A percentile compares a stretch with the other conserved stretches of the same genome.
Conservation (phyloP, 2,797 vertebrate genomes). For the Tenualosa thibaudeaui region DNA sequence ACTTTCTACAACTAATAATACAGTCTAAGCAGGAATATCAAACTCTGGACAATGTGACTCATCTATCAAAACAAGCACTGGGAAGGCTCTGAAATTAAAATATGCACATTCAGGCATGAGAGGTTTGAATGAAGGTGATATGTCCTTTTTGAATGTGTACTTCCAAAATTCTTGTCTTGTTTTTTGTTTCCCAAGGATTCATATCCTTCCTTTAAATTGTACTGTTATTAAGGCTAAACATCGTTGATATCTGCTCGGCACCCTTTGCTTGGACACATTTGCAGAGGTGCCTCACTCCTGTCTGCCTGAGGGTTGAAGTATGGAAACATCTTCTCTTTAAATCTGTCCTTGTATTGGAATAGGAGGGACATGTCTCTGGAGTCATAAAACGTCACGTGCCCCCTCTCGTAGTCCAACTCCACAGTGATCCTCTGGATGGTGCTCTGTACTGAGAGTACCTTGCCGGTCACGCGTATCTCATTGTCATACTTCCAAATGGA, state of each 20-base stretch:
- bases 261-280: neutral
- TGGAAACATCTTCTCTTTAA: constrained; percentile 47
- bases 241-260: neutral
- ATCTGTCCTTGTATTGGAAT: constrained; percentile 40
- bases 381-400: constrained; percentile 49
- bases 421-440: constrained; percentile 45
- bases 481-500: neutral
- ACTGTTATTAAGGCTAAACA: neutral
- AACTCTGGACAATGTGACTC: too few relatives aligned
- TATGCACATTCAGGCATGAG: too few relatives aligned
- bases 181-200: too few relatives aligned
- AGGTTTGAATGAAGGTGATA: too few relatives aligned
- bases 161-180: too few relatives aligned
- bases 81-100: too few relatives aligned
- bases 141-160: too few relatives aligned
- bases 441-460: constrained; percentile 30
- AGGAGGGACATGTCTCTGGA: constrained; percentile 40
- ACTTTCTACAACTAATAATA: too few relatives aligned
- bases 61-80: too few relatives aligned
- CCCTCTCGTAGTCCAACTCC: constrained; percentile 50
- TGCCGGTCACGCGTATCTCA: neutral
- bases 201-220: neutral
- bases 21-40: too few relatives aligned
- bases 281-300: neutral
- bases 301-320: constrained; percentile 1